phyloP scores from a whole-genome alignment of 1,140 invertebrate genomes.

The Episyrphus balteatus region DNA sequence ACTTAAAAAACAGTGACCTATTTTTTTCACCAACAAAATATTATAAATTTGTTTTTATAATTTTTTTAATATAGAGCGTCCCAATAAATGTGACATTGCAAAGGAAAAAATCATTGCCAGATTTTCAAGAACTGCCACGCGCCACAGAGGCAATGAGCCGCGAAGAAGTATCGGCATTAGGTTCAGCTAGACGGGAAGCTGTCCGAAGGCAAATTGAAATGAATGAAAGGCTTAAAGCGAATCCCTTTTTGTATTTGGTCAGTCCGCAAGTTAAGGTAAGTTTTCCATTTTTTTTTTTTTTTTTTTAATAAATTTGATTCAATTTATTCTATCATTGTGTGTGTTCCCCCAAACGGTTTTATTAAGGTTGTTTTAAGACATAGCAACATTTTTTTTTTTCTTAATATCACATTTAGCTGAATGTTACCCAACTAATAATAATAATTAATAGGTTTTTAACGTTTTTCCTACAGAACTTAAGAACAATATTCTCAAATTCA shows the following conservation, averaged over 20 bases:
- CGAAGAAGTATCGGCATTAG: constrained; percentile 88
- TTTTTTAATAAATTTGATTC: background rate
- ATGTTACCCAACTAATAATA: background rate
- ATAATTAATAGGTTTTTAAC: too few species aligned
- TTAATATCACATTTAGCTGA: background rate
- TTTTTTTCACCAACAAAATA: too few species aligned
- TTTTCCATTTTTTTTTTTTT: constrained; percentile 7
- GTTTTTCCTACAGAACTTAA: too few species aligned
- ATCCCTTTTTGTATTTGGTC: constrained; percentile 88
- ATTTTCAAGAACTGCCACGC: constrained; percentile 70
- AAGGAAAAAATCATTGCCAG: constrained; percentile 91
- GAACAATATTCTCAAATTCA: too few species aligned
- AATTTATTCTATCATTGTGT: background rate
- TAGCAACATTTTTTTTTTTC: background rate
- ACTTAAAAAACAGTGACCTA: too few species aligned
- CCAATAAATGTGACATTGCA: constrained; percentile 60
- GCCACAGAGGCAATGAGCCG: constrained; percentile 73
- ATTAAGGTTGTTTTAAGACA: background rate
- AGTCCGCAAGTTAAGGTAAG: constrained; percentile 94
- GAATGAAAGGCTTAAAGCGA: constrained; percentile 80
- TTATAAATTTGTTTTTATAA: background rate
- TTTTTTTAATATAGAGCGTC: constrained; percentile 50
- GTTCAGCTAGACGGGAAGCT: constrained; percentile 86
- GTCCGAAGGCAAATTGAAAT: constrained; percentile 82
- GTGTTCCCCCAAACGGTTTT: background rate